Conservation (phyloP, 2,797 vertebrate species). For the Epinephelus coioides region DNA sequence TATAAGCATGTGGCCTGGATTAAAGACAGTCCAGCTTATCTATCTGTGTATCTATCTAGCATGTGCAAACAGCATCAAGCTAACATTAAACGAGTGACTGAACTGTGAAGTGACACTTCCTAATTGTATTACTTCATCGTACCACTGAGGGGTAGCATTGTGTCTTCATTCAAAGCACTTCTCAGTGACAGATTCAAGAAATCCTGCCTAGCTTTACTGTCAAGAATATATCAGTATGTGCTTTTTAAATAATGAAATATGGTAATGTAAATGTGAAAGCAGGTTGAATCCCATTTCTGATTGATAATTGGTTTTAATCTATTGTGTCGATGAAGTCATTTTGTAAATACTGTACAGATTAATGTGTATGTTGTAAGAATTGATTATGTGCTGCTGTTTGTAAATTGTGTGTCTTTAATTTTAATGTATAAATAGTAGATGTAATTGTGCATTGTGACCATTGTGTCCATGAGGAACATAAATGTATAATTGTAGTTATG, state of each 20-base stretch:
- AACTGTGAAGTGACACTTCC: constrained; percentile 26
- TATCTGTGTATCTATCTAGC: constrained; percentile 3
- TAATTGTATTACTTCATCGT: constrained; percentile 43
- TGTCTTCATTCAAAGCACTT: constrained; percentile 17
- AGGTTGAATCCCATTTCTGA: constrained; percentile 13
- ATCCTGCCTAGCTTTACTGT: neutral
- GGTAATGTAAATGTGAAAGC: neutral
- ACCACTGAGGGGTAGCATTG: constrained; percentile 68
- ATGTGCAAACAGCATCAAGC: constrained; percentile 30
- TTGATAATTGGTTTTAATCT: constrained; percentile 1
- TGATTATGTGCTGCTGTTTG: constrained; percentile 30
- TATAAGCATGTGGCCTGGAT: neutral
- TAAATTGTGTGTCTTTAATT: constrained; percentile 25
- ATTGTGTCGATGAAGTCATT: neutral
- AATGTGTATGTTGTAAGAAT: constrained; percentile 26
- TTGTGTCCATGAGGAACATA: constrained; percentile 13
- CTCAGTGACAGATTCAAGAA: constrained; percentile 10
- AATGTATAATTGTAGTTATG: constrained; percentile 26
- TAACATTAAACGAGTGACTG: constrained; percentile 24
- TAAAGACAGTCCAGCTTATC: constrained; percentile 26
- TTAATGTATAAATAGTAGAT: constrained; percentile 29
- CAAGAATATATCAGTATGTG: neutral
- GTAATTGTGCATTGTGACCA: constrained; percentile 21
- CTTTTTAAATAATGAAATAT: constrained; percentile 4
- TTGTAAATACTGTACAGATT: constrained; percentile 59